These are phyloP conservation scores for Cosmia pyralina DNA, from an alignment of 2,888 invertebrate genomes.

Conservation along the genomic window DNA sequence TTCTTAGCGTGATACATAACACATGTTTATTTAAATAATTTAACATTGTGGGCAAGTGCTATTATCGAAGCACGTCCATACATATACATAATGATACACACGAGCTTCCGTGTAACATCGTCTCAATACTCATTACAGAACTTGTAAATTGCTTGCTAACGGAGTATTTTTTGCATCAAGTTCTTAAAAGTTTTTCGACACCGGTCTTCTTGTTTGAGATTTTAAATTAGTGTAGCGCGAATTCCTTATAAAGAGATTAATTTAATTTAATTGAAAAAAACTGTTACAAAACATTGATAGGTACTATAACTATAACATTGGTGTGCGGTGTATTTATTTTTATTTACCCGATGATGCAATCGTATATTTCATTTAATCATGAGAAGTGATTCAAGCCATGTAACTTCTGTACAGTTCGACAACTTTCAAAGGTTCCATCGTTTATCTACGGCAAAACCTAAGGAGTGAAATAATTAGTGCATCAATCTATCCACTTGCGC, in stretches of 20 bases:
- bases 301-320: constrained; percentile 4
- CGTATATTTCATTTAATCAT: constrained; percentile 2
- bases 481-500: too few relatives aligned
- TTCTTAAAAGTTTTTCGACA: constrained; percentile 66
- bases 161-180: constrained; percentile 67
- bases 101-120: constrained; percentile 71
- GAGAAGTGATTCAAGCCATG: constrained; percentile 3
- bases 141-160: constrained; percentile 74
- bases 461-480: too few relatives aligned
- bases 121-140: constrained; percentile 64
- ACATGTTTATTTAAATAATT: constrained; percentile 51
- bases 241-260: constrained; percentile 16
- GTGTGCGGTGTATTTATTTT: constrained; percentile 4
- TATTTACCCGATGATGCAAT: background rate
- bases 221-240: constrained; percentile 33
- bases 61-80: constrained; percentile 62
- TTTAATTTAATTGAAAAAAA: constrained; percentile 14
- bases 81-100: constrained; percentile 52
- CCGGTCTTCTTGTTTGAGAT: constrained; percentile 38
- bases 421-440: too few relatives aligned
- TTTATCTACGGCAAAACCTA: too few relatives aligned
- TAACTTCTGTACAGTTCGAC: background rate
- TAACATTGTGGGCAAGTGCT: constrained; percentile 67
- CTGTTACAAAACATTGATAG: constrained; percentile 7
- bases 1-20: constrained; percentile 34